Percentiles rank a stretch among this genome's conserved stretches.
Conservation (phyloP, 2,113 vertebrate species). For the Tympanuchus pallidicinctus region DNA sequence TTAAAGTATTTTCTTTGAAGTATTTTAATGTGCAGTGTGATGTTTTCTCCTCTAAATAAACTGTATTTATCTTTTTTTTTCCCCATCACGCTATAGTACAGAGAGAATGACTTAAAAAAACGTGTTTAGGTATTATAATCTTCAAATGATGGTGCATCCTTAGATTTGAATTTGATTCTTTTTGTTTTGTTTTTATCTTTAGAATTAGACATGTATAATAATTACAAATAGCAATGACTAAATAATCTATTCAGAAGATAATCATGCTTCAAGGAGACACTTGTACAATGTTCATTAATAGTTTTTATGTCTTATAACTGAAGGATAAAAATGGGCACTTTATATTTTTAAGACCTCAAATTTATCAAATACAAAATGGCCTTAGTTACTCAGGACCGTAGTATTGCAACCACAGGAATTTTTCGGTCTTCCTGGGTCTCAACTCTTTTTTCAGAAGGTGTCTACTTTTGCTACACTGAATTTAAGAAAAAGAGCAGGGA, state of each 20-base stretch:
- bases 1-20: neutral
- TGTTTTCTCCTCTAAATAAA: neutral
- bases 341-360: rapidly evolving
- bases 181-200: neutral
- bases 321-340: neutral
- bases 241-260: neutral
- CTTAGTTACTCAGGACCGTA: neutral
- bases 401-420: neutral
- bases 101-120: neutral
- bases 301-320: neutral
- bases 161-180: neutral
- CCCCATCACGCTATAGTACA: rapidly evolving
- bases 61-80: neutral
- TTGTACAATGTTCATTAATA: neutral
- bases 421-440: neutral
- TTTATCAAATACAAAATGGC: neutral
- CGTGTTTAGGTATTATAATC: rapidly evolving
- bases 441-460: neutral
- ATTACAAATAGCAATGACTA: neutral
- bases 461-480: neutral
- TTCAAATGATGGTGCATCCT: neutral
- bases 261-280: neutral
- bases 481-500: neutral
- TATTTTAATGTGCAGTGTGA: neutral
- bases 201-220: neutral